Evolutionary conservation across 2,797 vertebrate genomes (phyloP), one percentile per base, ranked within the genome.

Genomic region (Psittacula derbiana): DNA sequence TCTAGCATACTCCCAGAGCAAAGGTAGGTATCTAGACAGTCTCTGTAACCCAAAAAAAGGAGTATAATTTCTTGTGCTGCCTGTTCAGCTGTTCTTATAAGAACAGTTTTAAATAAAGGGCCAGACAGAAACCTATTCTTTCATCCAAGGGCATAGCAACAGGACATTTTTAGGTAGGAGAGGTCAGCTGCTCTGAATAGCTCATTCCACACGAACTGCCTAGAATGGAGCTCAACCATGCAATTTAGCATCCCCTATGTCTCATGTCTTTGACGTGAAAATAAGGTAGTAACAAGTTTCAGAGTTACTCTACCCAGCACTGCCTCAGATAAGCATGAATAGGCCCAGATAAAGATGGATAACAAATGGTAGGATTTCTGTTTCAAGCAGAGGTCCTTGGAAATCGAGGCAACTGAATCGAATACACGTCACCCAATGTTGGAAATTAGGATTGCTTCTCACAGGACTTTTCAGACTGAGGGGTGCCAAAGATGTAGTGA

Each of bases 121-220:
- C 55, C 73, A 67, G 40, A 47, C 82, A 92, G 73, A 86, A 93
- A 52, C 23, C 44, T 93, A 24, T 49, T 76, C 71, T 92, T 94
- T 93, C 60, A 65, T 75, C 74, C 27, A 38, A 58, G 44, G 85
- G 47, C 91, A 84, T 7, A 67, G 80, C 92, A 73, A 60, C 8
- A 23, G 55, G 83, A 79, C 90, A 79, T 81, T 96, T 96, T 94
- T 96, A 93, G 92, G 91, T 28, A 50, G 87, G 66, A 79, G 90
- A 88, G 62, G 66, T 20, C 0, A 2, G 33, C 10, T 20, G 36
- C 92, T 81, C 70, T 64, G 82, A 96, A 96, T 95, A 96, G 76
- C 92, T 80, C 76, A 80, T 94, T 74, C 10, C 85, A 72, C 81
- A 86, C 90, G 90, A 92, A 73, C 80, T 85, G 49, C 86, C 69